phyloP scores from a whole-genome alignment of 2,113 vertebrate species.

The Artemisiospiza belli region DNA sequence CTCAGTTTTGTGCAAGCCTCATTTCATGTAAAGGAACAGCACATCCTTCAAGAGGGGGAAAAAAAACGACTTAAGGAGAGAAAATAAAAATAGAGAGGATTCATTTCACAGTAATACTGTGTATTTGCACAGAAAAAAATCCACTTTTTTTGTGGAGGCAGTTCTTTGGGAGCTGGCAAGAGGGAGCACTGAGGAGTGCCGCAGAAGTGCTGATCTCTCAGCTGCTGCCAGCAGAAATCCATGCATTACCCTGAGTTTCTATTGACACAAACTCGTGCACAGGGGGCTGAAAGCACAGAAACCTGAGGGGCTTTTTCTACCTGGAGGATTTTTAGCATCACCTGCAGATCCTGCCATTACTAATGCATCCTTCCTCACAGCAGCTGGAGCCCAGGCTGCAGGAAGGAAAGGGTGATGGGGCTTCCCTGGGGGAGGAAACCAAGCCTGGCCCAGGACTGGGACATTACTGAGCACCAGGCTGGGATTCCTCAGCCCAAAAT shows the following conservation, averaged over 20 bases:
- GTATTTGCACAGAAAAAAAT: background rate
- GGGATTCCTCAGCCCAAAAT: background rate
- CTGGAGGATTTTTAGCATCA: background rate
- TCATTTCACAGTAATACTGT: background rate
- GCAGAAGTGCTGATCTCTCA: background rate
- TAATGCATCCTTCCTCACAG: background rate
- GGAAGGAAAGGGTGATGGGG: background rate
- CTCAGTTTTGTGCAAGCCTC: background rate
- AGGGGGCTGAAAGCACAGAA: background rate
- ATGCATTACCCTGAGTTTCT: background rate
- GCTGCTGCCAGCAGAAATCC: constrained; percentile 37
- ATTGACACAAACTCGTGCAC: background rate
- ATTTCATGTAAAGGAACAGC: background rate
- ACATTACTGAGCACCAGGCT: background rate
- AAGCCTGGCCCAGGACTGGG: background rate
- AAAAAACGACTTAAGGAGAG: background rate
- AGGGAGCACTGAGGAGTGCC: background rate
- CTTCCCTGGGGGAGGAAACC: background rate
- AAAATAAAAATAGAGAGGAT: constrained; percentile 5
- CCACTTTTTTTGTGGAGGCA: background rate
- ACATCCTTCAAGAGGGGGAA: background rate
- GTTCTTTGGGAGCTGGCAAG: background rate
- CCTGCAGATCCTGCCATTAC: background rate
- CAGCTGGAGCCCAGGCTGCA: background rate
- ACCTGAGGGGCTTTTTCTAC: background rate